Conservation (phyloP, 1,140 invertebrate species). For the Watersipora subatra region DNA sequence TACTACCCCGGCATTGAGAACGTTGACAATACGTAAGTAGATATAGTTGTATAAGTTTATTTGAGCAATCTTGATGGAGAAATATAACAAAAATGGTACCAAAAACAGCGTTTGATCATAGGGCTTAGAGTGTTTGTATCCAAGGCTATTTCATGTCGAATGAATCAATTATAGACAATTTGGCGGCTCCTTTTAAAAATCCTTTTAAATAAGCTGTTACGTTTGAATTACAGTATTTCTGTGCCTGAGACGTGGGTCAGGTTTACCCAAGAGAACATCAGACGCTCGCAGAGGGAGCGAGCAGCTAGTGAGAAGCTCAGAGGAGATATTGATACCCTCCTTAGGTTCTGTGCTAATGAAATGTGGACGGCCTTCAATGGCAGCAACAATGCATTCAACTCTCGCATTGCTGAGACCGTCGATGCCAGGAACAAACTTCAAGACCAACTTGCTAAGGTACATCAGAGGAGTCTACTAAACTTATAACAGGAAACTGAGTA, state of each 20-base stretch:
- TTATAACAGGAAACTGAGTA: neutral
- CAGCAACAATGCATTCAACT: conserved; percentile 10
- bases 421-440: conserved; percentile 58
- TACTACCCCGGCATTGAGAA: conserved; percentile 76
- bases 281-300: conserved; percentile 63
- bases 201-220: too few species aligned
- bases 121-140: neutral
- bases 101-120: neutral
- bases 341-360: conserved; percentile 60
- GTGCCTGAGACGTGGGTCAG: conserved; percentile 66
- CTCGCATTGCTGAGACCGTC: conserved; percentile 28
- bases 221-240: conserved; percentile 52
- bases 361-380: conserved; percentile 75
- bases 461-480: neutral
- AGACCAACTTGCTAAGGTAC: conserved; percentile 58
- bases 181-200: too few species aligned
- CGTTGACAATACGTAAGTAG: conserved; percentile 57
- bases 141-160: neutral
- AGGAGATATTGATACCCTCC: conserved; percentile 56
- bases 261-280: conserved; percentile 58
- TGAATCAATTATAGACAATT: too few species aligned
- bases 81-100: neutral
- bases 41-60: neutral
- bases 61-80: too few species aligned
- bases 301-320: conserved; percentile 60